Base-by-base conservation (phyloP, 2,888 invertebrate genomes). In the Drosophila nigricruria region DNA sequence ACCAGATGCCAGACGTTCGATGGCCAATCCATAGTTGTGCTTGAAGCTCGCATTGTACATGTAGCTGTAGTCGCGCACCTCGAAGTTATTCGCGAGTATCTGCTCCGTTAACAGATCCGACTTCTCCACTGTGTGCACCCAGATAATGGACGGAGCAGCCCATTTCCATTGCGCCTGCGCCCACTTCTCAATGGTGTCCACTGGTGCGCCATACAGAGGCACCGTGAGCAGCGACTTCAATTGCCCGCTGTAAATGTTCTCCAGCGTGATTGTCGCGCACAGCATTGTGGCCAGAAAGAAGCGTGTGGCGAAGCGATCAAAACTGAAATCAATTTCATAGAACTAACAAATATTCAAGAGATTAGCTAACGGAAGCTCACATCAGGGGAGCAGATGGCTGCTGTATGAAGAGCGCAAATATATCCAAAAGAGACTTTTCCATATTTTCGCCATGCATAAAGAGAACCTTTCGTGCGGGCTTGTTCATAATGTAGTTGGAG, bases 201-300 rank as follows among this genome's bases (percentile, higher is more conserved):
- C 87, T 0, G 92, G 91, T 5, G 90, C 85, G 0, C 76, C 85
- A 54, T 89, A 92, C 2, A 91, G 65, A 1, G 92, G 92, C 27
- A 92, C 82, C 0, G 93, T 92, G 3, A 92, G 73, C 57, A 92
- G 52, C 0, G 92, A 92, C 75, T 92, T 92, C 0, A 93, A 61
- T 53, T 92, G 91, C 0, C 93, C 92, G 63, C 92, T 92, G 70
- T 92, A 93, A 9, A 90, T 91, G 62, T 92, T 92, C 72, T 92
- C 92, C 76, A 92, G 62, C 0, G 92, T 92, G 2, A 92, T 88
- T 0, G 91, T 91, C 6, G 92, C 91, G 56, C 91, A 81, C 0
- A 92, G 71, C 14, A 92, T 63, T 0, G 89, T 81, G 14, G 89
- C 86, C 54, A 92, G 38, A 72, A 91, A 92, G 14, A 92, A 82